phyloP scores from a whole-genome alignment of 2,888 invertebrate genomes.

The Meganola albula region DNA sequence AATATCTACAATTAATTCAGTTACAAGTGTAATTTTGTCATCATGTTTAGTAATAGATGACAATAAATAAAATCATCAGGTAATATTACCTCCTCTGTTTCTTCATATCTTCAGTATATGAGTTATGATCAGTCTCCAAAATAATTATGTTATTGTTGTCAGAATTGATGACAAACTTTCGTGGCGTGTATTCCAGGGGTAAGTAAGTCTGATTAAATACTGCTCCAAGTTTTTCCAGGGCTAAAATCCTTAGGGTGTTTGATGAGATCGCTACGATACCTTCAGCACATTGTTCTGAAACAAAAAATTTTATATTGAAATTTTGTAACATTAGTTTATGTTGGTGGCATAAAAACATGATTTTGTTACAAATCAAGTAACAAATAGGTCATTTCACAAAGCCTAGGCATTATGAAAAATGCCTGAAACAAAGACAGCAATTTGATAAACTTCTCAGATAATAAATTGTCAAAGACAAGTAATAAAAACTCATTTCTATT shows the following conservation, averaged over 20 bases:
- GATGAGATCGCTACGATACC: constrained; percentile 99
- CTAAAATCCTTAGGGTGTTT: constrained; percentile 97
- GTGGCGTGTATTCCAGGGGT: constrained; percentile 96
- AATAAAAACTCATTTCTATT: too few relatives aligned
- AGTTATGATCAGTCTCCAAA: constrained; percentile 98
- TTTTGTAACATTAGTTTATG: too few relatives aligned
- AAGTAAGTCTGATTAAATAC: constrained; percentile 98
- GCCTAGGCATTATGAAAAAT: too few relatives aligned
- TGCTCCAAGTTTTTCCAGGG: constrained; percentile 97
- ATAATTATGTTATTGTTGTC: constrained; percentile 94
- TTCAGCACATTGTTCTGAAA: constrained; percentile 96
- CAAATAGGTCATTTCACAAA: too few relatives aligned
- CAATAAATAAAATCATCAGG: constrained; percentile 3
- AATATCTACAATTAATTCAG: constrained; percentile 58
- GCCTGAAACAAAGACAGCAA: too few relatives aligned
- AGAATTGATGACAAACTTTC: constrained; percentile 94
- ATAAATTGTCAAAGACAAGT: too few relatives aligned
- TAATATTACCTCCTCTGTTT: constrained; percentile 82
- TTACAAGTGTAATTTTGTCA: constrained; percentile 56
- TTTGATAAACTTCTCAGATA: too few relatives aligned
- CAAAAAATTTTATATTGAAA: constrained; percentile 25
- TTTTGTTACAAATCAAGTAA: too few relatives aligned
- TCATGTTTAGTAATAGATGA: constrained; percentile 38
- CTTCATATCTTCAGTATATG: constrained; percentile 98
- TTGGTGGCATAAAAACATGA: too few relatives aligned